Conservation (phyloP, 2,888 invertebrate genomes). For the Chesias legatella region DNA sequence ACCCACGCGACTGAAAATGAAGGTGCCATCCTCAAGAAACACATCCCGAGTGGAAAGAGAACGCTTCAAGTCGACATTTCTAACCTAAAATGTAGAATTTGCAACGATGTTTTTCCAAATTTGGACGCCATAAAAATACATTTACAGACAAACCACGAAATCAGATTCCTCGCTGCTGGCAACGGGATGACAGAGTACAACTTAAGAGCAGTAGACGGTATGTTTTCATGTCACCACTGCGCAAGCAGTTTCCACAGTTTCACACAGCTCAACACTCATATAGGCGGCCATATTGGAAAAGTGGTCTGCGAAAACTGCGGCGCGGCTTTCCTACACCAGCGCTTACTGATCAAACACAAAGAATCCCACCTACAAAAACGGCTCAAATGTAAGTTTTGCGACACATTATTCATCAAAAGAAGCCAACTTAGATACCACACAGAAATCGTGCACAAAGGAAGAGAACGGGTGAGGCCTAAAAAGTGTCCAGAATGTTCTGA, state of each 20-base stretch:
- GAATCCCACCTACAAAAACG: conserved; percentile 40
- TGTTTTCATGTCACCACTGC: conserved; percentile 49
- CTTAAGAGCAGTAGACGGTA: conserved; percentile 38
- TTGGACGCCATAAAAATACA: conserved; percentile 40
- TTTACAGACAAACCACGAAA: conserved; percentile 37
- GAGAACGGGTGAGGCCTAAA: conserved; percentile 47
- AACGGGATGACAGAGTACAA: conserved; percentile 57
- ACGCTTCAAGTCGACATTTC: conserved; percentile 52
- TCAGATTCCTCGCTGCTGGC: conserved; percentile 36
- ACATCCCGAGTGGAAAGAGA: conserved; percentile 44
- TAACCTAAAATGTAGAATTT: conserved; percentile 44
- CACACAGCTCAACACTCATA: conserved; percentile 43
- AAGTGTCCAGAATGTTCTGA: conserved; percentile 70
- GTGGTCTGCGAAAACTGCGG: conserved; percentile 59
- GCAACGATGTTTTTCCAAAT: conserved; percentile 32
- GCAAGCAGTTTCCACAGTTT: conserved; percentile 41
- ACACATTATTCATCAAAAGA: conserved; percentile 57
- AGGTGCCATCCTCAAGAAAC: conserved; percentile 37
- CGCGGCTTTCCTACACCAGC: conserved; percentile 47
- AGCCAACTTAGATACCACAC: conserved; percentile 65
- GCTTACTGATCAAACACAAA: conserved; percentile 45
- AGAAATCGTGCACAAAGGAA: conserved; percentile 51
- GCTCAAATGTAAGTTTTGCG: conserved; percentile 54
- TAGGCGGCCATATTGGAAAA: conserved; percentile 52
- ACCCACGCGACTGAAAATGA: conserved; percentile 34